A percentile compares a stretch with the other conserved stretches of the same genome.
Conservation (phyloP, 2,113 vertebrate species). For the Fulmarus glacialis region DNA sequence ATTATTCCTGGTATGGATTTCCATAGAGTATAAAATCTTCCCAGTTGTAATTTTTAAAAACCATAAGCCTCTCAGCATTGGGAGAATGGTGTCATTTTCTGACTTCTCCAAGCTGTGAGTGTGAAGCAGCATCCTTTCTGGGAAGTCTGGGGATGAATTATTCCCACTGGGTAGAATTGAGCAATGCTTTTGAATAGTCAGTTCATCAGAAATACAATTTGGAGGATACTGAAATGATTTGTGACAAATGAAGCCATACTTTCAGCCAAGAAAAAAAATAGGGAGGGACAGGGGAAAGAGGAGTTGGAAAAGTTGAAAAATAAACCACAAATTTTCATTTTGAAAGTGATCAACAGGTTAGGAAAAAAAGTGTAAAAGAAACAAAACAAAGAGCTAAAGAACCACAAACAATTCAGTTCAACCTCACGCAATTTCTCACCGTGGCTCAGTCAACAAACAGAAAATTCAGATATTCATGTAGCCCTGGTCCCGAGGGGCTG, state of each 20-base stretch:
- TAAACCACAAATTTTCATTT: neutral
- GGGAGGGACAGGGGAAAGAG: neutral
- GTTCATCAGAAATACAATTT: slow-evolving; percentile 12
- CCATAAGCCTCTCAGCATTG: neutral
- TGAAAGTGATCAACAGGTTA: neutral
- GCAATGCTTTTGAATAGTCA: slow-evolving; percentile 32
- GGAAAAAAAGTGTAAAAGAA: neutral
- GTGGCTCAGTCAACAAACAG: neutral
- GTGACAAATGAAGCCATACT: neutral
- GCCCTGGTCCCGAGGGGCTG: neutral
- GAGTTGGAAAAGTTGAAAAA: neutral
- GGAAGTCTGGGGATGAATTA: neutral
- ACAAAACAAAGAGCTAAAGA: neutral
- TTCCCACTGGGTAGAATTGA: slow-evolving; percentile 24
- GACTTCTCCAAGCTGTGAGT: neutral
- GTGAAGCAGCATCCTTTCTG: neutral
- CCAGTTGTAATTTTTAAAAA: neutral
- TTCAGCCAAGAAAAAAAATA: neutral
- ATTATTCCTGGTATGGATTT: neutral
- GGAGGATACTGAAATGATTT: neutral
- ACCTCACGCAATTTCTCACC: neutral
- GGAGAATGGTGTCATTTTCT: neutral
- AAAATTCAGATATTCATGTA: neutral
- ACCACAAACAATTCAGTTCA: neutral
- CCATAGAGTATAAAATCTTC: neutral